Base-by-base conservation (phyloP, 1,140 invertebrate species). In the Tetranychus urticae region DNA sequence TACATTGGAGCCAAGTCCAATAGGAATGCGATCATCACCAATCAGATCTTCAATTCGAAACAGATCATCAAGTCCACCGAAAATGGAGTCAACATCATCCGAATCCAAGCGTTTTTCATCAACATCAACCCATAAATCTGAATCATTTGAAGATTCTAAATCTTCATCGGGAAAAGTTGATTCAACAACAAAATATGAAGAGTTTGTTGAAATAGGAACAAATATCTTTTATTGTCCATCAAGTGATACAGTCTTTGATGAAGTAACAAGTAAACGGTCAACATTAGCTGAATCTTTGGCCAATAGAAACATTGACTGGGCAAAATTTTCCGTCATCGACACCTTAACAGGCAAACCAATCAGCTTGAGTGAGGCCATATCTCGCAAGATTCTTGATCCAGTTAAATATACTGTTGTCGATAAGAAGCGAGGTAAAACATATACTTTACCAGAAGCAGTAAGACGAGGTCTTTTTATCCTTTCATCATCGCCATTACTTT, bases 311-410 rank as follows among this genome's bases (percentile, higher is more conserved):
- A n/a, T 56, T 14, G 37, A 56, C 23, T 7, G 14, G 55, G 14
- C 14, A 35, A 37, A 33, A 39, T 56, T 56, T 85, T 90, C 70
- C 76, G 88, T 94, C 69, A 84, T 82, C 69, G 86, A 93, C 71
- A 81, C 84, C 0, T 77, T 81, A 63, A 84, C 81, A 55, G 81
- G 80, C 34, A 84, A 88, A 70, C 84, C 82, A 69, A 77, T 97
- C 50, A 88, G 83, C 68, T 82, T 96, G 64, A 87, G 91, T 71
- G 79, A 81, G 62, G 90, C 91, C 55, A 70, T 91, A 56, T 77
- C 80, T 56, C 83, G 82, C 67, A 85, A 84, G 65, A 72, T 88
- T 58, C 77, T 92, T 59, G 80, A 83, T 64, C 78, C 83, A 68
- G 80, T 82, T 61, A 82, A 81, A 66, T 79, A 82, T 63, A 80